These are phyloP conservation scores for Potamarius usumacintae DNA, from an alignment of 2,113 vertebrate species.

Conservation along the genomic window DNA sequence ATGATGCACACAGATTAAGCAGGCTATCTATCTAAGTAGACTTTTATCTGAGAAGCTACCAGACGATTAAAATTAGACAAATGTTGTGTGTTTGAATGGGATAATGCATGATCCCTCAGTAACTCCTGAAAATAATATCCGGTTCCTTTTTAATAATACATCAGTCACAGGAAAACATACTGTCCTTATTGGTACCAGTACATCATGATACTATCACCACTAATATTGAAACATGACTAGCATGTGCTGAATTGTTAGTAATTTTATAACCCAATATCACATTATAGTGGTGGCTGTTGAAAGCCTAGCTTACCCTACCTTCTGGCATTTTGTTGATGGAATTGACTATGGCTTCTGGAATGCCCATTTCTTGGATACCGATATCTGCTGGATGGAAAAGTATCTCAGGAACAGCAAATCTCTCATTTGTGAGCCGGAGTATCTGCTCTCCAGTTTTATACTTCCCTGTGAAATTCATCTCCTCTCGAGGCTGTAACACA, in stretches of 20 bases:
- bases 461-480: conserved; percentile 94
- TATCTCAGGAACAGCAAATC: conserved; percentile 97
- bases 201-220: background rate
- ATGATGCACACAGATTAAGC: background rate
- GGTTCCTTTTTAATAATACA: background rate
- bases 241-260: background rate
- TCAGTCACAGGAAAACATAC: background rate
- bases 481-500: conserved; percentile 82
- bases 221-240: background rate
- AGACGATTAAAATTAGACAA: background rate
- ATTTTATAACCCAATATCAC: background rate
- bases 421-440: conserved; percentile 89
- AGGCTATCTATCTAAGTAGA: background rate
- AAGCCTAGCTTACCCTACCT: conserved; percentile 69
- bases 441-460: conserved; percentile 97
- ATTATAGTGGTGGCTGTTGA: background rate
- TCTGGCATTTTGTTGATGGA: conserved; percentile 90
- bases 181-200: background rate
- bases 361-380: conserved; percentile 96
- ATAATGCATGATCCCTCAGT: background rate
- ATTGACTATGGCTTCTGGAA: conserved; percentile 92
- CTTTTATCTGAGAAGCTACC: background rate
- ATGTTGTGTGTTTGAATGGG: background rate
- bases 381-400: conserved; percentile 95
- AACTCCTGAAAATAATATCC: background rate